Evolutionary conservation across 2,797 vertebrate genomes (phyloP), one percentile per base, ranked within the genome.

Genomic region (Pipistrellus kuhlii): DNA sequence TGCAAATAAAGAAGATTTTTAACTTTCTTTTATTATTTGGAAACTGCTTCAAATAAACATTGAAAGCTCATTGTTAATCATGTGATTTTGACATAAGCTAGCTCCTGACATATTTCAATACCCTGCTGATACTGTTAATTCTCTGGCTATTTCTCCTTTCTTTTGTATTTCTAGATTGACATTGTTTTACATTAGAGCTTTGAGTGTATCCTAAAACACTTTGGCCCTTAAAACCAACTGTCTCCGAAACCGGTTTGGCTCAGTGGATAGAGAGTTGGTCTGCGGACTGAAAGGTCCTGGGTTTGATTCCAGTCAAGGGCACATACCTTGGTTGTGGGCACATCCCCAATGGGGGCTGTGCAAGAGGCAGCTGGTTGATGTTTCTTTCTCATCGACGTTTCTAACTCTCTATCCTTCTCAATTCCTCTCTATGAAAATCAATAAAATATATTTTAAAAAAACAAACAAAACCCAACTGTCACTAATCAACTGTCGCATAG

Each of bases 131-230:
- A 12, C 32, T 53, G 12, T 17, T 44, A 9, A 18, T 48, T 86
- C 32, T 51, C 30, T 38, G 30, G 48, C n/a, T 53, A 10, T 30
- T 13, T 85, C 85, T 69, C 20, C 44, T 64, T 55, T 21, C 48
- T 27, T 0, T 44, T 69, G 1, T 17, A 20, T 78, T 87, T 84
- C 30, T 57, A 48, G 66, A 92, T 25, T 27, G 17, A 0, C n/a
- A 6, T 72, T 64, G n/a, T 64, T 80, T 92, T 35, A 35, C 1
- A 53, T 30, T 14, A 6, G 5, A 55, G 18, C 20, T 91, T 53
- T 80, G 80, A 57, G 12, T 23, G 13, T 57, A 44, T 80, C 30
- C 83, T 85, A 20, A 96, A 96, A 90, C 38, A 57, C 32, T 25
- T 76, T 71, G n/a, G 46, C 41, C 62, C 55, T 95, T 85, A 51